Percentiles rank a stretch among this genome's conserved stretches.
Conservation (phyloP, 2,888 invertebrate species). For the Lasiommata megera region DNA sequence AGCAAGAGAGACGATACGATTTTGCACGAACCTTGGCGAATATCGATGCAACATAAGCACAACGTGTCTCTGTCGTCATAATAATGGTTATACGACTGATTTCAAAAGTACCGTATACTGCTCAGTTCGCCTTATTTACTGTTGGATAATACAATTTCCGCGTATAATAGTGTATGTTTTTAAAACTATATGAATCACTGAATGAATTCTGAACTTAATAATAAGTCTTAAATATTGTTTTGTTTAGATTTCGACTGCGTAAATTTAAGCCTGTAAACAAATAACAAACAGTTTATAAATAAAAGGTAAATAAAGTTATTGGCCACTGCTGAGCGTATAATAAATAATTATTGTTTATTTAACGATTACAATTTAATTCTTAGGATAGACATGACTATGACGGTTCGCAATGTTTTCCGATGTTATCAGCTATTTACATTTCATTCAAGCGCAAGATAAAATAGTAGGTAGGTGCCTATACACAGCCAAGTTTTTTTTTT, state of each 20-base stretch:
- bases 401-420: neutral
- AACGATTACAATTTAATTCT: too few relatives aligned
- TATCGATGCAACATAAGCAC: constrained; percentile 42
- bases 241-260: neutral
- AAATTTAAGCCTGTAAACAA: neutral
- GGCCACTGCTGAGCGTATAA: too few relatives aligned
- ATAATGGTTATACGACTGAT: constrained; percentile 28
- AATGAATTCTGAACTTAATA: neutral
- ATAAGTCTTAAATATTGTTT: neutral
- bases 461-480: neutral
- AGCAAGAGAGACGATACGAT: constrained; percentile 42
- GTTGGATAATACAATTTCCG: neutral
- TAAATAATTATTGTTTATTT: too few relatives aligned
- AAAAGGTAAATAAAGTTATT: neutral
- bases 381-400: neutral
- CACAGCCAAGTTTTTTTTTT: too few relatives aligned
- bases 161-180: neutral
- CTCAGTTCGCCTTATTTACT: neutral
- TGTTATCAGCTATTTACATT: neutral
- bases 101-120: constrained; percentile 2
- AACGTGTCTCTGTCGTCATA: constrained; percentile 35
- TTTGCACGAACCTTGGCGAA: constrained; percentile 42
- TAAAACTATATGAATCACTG: neutral
- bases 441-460: neutral
- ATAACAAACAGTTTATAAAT: neutral